Evolutionary conservation across 2,113 vertebrate genomes (phyloP).

Genomic region (Ctenomys sociabilis): DNA sequence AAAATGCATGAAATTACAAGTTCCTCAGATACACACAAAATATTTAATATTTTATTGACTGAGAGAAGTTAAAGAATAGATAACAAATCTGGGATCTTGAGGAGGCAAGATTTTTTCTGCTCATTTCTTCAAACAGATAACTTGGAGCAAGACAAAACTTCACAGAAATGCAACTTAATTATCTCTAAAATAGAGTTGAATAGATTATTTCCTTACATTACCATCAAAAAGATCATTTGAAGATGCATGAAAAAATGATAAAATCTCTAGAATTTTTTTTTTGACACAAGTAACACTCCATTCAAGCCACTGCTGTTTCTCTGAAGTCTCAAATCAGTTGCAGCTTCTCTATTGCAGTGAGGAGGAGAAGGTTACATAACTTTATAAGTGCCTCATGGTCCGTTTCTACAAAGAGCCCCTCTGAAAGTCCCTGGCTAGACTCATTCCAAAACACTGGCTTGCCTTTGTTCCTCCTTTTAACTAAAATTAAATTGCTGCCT

Average conservation of each 20-base stretch:
- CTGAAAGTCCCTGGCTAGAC: slow-evolving; percentile 68
- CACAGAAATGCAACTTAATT: slow-evolving; percentile 44
- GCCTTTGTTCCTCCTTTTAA: slow-evolving; percentile 72
- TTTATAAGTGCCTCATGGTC: slow-evolving; percentile 52
- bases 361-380: slow-evolving; percentile 52
- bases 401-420: slow-evolving; percentile 70
- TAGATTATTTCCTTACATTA: slow-evolving; percentile 33
- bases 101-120: not conserved
- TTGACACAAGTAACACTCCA: slow-evolving; percentile 43
- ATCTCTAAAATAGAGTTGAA: slow-evolving; percentile 57
- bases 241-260: slow-evolving; percentile 23
- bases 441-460: slow-evolving; percentile 62
- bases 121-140: slow-evolving; percentile 40
- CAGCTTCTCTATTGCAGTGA: slow-evolving; percentile 27
- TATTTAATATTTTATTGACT: not conserved
- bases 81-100: not conserved
- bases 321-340: slow-evolving; percentile 54
- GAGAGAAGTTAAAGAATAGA: not conserved
- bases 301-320: slow-evolving; percentile 18
- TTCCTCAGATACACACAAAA: not conserved
- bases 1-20: not conserved
- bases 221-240: slow-evolving; percentile 11
- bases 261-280: slow-evolving; percentile 53
- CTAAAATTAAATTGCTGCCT: slow-evolving; percentile 79
- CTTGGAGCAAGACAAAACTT: slow-evolving; percentile 14